These are phyloP conservation scores for Micrasema minimum DNA, from an alignment of 1,140 invertebrate species.

Conservation along the genomic window DNA sequence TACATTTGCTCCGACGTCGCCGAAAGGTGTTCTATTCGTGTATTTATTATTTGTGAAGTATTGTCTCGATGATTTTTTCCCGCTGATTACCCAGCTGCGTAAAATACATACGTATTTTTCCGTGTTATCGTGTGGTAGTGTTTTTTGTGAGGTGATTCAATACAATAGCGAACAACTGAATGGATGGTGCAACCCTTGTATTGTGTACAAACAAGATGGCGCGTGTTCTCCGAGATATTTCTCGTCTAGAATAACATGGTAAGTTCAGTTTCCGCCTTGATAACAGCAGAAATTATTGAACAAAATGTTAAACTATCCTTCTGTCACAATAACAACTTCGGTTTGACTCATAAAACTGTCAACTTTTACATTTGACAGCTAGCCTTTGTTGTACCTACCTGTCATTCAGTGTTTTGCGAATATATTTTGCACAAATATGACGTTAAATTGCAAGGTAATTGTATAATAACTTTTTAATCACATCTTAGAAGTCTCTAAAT, in stretches of 20 bases:
- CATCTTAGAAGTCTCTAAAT: neutral
- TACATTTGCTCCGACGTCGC: conserved; percentile 37
- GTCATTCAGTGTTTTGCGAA: neutral
- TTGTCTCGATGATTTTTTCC: conserved; percentile 10
- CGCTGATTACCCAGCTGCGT: neutral
- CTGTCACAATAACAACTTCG: neutral
- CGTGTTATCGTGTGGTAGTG: conserved; percentile 28
- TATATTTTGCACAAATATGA: neutral
- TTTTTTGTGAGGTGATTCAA: conserved; percentile 37
- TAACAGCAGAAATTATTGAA: neutral
- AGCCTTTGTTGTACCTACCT: conserved; percentile 31
- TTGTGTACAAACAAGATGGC: conserved; percentile 47
- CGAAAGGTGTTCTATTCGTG: conserved; percentile 20
- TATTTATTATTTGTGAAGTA: conserved; percentile 27
- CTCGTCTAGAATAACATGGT: conserved; percentile 43
- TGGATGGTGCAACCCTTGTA: conserved; percentile 37
- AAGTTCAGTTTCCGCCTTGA: conserved; percentile 23
- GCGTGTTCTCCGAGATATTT: conserved; percentile 39
- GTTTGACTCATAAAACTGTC: conserved; percentile 24
- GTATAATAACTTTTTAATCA: neutral
- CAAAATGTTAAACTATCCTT: neutral
- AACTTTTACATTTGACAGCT: conserved; percentile 26
- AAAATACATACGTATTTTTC: neutral
- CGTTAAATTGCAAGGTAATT: neutral
- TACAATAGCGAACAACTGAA: conserved; percentile 31